phyloP scores from a whole-genome alignment of 2,113 vertebrate species.

The Phaetusa simplex region DNA sequence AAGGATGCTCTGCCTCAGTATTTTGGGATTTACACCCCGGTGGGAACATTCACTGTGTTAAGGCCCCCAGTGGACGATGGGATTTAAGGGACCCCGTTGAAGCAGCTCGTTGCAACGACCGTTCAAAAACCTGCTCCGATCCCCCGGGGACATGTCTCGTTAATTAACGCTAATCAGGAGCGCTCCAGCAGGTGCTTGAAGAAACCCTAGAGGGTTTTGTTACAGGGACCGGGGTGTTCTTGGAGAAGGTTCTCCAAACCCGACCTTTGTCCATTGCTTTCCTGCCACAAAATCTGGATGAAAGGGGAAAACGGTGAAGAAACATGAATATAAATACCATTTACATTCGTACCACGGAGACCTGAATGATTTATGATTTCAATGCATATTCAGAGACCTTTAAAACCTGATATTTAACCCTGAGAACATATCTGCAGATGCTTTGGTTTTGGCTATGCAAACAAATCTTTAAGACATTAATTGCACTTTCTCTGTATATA shows the following conservation, averaged over 20 bases:
- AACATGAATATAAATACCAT: not conserved
- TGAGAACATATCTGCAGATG: constrained; percentile 45
- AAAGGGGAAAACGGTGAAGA: not conserved
- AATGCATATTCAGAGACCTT: not conserved
- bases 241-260: not conserved
- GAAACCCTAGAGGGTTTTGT: not conserved
- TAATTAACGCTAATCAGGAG: not conserved
- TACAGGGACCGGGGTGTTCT: not conserved
- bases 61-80: not conserved
- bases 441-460: constrained; percentile 6
- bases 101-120: not conserved
- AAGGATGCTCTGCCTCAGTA: not conserved
- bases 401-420: constrained; percentile 36
- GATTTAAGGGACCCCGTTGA: not conserved
- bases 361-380: not conserved
- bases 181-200: not conserved
- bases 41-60: not conserved
- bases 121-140: fast-evolving
- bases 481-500: constrained; percentile 49
- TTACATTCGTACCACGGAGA: not conserved
- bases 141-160: not conserved
- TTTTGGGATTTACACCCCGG: not conserved
- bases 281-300: not conserved
- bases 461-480: constrained; percentile 64
- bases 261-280: not conserved